phyloP scores from a whole-genome alignment of 2,797 vertebrate genomes.

The Pampus argenteus region DNA sequence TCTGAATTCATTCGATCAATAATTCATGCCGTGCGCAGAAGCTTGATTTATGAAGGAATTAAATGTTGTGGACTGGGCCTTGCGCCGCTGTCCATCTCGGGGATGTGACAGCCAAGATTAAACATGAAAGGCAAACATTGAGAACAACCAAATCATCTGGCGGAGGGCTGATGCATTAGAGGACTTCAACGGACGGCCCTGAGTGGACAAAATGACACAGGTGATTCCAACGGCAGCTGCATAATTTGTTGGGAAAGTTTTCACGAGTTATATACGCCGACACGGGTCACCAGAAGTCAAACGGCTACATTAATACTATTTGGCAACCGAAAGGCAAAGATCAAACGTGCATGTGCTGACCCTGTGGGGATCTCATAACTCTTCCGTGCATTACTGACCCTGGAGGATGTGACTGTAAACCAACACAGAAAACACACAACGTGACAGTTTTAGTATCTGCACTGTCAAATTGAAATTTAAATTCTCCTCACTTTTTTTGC shows the following conservation, averaged over 20 bases:
- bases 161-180: slow-evolving; percentile 27
- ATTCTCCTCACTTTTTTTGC: slow-evolving; percentile 24
- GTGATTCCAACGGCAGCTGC: slow-evolving; percentile 21
- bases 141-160: slow-evolving; percentile 56
- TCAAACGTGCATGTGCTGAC: slow-evolving; percentile 68
- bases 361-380: slow-evolving; percentile 53
- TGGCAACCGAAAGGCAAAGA: slow-evolving; percentile 47
- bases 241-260: slow-evolving; percentile 24
- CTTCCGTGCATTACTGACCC: slow-evolving; percentile 41
- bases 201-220: slow-evolving; percentile 18
- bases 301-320: slow-evolving; percentile 46
- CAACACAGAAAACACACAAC: slow-evolving; percentile 22
- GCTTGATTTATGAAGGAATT: slow-evolving; percentile 80
- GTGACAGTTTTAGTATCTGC: slow-evolving; percentile 44
- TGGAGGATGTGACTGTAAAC: slow-evolving; percentile 9
- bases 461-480: slow-evolving; percentile 12
- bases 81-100: slow-evolving; percentile 66
- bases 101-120: slow-evolving; percentile 67
- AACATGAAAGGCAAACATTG: slow-evolving; percentile 74
- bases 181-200: slow-evolving; percentile 20
- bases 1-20: slow-evolving; percentile 77
- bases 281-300: slow-evolving; percentile 47
- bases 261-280: slow-evolving; percentile 1
- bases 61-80: slow-evolving; percentile 74
- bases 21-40: slow-evolving; percentile 74